Evolutionary conservation across 2,888 invertebrate genomes (phyloP).

Genomic region (Lepetodrilus schrolli): DNA sequence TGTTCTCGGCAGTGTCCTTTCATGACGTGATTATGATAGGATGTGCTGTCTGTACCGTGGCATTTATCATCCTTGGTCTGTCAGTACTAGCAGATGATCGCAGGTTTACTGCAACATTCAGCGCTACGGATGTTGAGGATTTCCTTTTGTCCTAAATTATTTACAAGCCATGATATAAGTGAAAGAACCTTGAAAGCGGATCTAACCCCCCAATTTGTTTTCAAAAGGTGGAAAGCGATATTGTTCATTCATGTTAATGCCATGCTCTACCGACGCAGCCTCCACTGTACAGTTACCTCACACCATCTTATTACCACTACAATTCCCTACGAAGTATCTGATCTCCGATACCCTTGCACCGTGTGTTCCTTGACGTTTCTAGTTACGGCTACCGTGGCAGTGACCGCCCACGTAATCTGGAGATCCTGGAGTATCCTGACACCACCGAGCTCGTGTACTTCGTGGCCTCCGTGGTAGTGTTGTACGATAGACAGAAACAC

Average conservation of each 20-base stretch:
- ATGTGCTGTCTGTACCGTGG: too few relatives aligned
- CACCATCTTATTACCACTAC: not conserved
- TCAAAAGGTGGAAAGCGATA: too few relatives aligned
- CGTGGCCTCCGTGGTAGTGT: constrained; percentile 92
- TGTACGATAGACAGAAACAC: constrained; percentile 90
- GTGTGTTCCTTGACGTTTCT: not conserved
- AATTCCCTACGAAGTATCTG: not conserved
- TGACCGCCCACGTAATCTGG: constrained; percentile 62
- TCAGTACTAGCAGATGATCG: too few relatives aligned
- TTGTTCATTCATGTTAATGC: not conserved
- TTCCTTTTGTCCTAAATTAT: too few relatives aligned
- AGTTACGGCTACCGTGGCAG: constrained; percentile 70
- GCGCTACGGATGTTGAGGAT: too few relatives aligned
- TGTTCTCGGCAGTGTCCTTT: too few relatives aligned
- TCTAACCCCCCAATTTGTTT: too few relatives aligned
- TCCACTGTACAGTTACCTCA: not conserved
- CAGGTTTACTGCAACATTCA: too few relatives aligned
- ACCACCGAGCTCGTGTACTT: constrained; percentile 83
- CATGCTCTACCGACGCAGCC: not conserved
- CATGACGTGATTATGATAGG: too few relatives aligned
- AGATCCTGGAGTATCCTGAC: constrained; percentile 55
- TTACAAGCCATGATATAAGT: too few relatives aligned
- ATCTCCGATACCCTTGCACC: not conserved
- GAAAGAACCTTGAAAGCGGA: too few relatives aligned
- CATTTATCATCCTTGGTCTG: too few relatives aligned